phyloP scores from a whole-genome alignment of 2,888 invertebrate genomes.

The Diplazon laetatorius region DNA sequence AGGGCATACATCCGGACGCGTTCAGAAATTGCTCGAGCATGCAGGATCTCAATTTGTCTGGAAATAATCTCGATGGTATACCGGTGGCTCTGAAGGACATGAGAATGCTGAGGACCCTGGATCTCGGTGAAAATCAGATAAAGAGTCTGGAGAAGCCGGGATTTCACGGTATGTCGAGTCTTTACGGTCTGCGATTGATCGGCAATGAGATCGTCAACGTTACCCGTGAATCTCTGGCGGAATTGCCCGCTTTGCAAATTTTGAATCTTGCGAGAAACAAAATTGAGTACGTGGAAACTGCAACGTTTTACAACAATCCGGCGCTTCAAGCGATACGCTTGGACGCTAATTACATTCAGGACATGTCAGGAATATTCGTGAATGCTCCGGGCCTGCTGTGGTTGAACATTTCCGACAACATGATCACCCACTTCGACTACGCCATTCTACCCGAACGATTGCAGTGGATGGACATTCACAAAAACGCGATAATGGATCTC shows the following conservation, averaged over 20 bases:
- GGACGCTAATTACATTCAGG: conserved; percentile 92
- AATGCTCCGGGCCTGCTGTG: conserved; percentile 92
- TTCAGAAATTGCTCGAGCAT: conserved; percentile 95
- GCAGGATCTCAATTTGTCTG: conserved; percentile 95
- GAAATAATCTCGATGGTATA: conserved; percentile 91
- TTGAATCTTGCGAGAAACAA: conserved; percentile 94
- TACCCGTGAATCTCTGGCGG: conserved; percentile 90
- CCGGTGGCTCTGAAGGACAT: conserved; percentile 93
- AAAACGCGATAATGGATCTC: conserved; percentile 91
- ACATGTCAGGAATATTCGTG: conserved; percentile 92
- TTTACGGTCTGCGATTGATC: conserved; percentile 94
- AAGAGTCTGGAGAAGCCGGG: conserved; percentile 90
- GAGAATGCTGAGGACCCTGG: conserved; percentile 93
- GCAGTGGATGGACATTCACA: conserved; percentile 95
- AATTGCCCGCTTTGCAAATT: conserved; percentile 92
- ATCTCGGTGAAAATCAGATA: conserved; percentile 96
- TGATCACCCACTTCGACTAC: conserved; percentile 94
- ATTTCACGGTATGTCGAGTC: conserved; percentile 92
- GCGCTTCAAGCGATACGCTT: conserved; percentile 93
- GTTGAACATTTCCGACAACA: conserved; percentile 96
- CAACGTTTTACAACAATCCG: conserved; percentile 90
- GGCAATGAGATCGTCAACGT: conserved; percentile 94
- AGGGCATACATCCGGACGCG: conserved; percentile 93
- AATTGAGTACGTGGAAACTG: conserved; percentile 90
- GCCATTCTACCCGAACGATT: conserved; percentile 91